Conservation (phyloP, 1,140 invertebrate species). For the Frieseomelitta varia region DNA sequence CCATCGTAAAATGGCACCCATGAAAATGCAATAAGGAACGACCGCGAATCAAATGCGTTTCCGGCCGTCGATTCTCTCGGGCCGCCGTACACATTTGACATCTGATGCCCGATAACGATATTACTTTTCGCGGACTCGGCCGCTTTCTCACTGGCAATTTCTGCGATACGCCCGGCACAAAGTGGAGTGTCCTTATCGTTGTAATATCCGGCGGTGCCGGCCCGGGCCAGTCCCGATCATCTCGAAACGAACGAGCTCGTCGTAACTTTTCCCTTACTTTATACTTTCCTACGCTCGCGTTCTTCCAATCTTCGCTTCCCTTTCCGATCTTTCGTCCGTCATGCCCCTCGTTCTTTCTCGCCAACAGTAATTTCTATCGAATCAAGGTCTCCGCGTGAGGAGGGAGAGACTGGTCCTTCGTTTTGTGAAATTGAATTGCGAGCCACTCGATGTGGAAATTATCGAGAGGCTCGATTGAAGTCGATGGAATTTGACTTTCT, state of each 20-base stretch:
- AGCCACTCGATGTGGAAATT: neutral
- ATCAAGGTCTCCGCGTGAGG: neutral
- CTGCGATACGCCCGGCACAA: conserved; percentile 42
- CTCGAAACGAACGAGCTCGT: conserved; percentile 22
- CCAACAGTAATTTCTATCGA: conserved; percentile 21
- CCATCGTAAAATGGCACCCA: neutral
- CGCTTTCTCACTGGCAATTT: conserved; percentile 50
- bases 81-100: conserved; percentile 16
- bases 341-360: neutral
- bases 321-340: neutral
- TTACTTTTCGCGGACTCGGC: conserved; percentile 46
- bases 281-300: conserved; percentile 6
- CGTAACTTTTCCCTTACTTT: conserved; percentile 44
- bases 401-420: neutral
- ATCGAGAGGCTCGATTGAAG: neutral
- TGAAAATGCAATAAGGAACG: conserved; percentile 37
- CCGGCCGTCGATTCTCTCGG: conserved; percentile 3
- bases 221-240: neutral
- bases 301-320: neutral
- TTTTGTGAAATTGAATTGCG: neutral
- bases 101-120: conserved; percentile 47
- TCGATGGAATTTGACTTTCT: neutral
- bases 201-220: conserved; percentile 52
- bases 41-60: conserved; percentile 14
- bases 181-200: conserved; percentile 36